Base-by-base conservation (phyloP, 2,888 invertebrate species). In the Sclerodermus sp. region DNA sequence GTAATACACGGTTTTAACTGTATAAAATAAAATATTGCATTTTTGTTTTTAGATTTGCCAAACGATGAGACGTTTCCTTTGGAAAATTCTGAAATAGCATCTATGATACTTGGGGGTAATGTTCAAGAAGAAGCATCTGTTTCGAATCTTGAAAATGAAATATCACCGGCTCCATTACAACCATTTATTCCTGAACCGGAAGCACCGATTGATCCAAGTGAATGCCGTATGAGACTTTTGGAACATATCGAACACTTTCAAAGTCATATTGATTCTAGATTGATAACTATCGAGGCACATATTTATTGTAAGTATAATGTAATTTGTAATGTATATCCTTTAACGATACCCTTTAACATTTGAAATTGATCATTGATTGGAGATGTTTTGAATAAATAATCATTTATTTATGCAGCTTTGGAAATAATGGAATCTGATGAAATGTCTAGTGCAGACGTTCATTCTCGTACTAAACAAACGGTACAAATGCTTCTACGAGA, bases 231-330 rank as follows among this genome's bases (percentile, higher is more conserved):
- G 66, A 85, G 89, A 47, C 80, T 94, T 43, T 79, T 93, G 58
- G 86, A 88, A 18, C 91, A 93, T 71, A 85, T 93, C 46, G 84
- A 86, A 65, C 85, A 89, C 58, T 87, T 88, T 68, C 90, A 92
- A 74, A 82, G 84, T 52, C 81, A 87, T 49, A 82, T 92, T 30
- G 87, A 90, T 73, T 84, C 86, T 1, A 77, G 89, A 36, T 82
- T 93, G 39, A 85, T 86, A 62, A 85, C 86, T 43, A 86, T 93
- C 45, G 91, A 91, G 78, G 84, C 85, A 9, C 87, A 90, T 76
- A 84, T 93, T 53, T 85, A 85, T 60, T 87, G 89, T 83, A 73
- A 77, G 69, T 76, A 15, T 9, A 30, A 9, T 37, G 32, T 40
- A n/a, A 12, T n/a, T n/a, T n/a, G n/a, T n/a, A n/a, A n/a, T n/a